Evolutionary conservation across 2,888 invertebrate species (phyloP).

Genomic region (Nemoura dubitans): DNA sequence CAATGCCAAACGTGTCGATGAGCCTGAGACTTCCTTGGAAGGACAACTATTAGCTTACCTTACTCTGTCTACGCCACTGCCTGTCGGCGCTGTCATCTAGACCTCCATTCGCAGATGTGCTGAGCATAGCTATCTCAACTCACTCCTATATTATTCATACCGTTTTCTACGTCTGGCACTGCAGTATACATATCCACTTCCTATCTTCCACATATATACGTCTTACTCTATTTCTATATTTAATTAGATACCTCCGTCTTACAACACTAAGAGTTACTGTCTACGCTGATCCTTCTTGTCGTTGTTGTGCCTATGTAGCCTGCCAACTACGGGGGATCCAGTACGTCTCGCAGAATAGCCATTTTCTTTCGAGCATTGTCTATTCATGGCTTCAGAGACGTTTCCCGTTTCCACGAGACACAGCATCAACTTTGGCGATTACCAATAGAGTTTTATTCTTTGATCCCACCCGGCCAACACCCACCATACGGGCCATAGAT

Average conservation of each 20-base stretch:
- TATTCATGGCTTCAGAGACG: constrained; percentile 30
- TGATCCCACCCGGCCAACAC: background rate
- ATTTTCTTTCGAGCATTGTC: constrained; percentile 19
- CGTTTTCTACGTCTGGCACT: background rate
- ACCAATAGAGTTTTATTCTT: constrained; percentile 23
- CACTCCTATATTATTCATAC: constrained; percentile 14
- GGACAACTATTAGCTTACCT: no score
- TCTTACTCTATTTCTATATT: constrained; percentile 40
- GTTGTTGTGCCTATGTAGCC: background rate
- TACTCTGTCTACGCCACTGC: background rate
- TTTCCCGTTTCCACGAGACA: constrained; percentile 16
- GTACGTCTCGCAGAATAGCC: constrained; percentile 2
- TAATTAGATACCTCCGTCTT: constrained; percentile 36
- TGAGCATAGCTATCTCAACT: constrained; percentile 12
- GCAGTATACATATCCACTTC: background rate
- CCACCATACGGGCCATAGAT: background rate
- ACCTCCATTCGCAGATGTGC: background rate
- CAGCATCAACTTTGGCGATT: constrained; percentile 27
- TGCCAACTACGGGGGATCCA: background rate
- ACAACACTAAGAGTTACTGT: constrained; percentile 22
- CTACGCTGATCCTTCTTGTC: background rate
- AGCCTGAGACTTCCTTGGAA: no score
- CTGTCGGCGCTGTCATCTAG: constrained; percentile 19
- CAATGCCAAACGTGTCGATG: no score
- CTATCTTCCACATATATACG: constrained; percentile 23